Conservation (phyloP, 2,797 vertebrate species). For the Hydrolagus colliei region DNA sequence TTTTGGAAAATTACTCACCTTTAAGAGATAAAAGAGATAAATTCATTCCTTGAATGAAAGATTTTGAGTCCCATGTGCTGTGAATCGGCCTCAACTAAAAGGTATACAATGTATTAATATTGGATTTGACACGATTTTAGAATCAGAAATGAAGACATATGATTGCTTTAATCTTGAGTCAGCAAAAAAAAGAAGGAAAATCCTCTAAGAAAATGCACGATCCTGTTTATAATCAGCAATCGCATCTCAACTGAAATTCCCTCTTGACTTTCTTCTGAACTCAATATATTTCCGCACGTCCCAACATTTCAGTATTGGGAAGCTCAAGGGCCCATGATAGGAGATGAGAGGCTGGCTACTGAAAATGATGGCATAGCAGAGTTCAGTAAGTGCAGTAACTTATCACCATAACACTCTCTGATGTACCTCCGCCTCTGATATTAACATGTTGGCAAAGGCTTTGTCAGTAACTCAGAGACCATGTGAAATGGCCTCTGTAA, state of each 20-base stretch:
- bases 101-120: slow-evolving; percentile 23
- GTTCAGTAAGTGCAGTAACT: slow-evolving; percentile 7
- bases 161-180: slow-evolving; percentile 31
- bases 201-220: slow-evolving; percentile 27
- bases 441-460: no score
- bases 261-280: slow-evolving; percentile 14
- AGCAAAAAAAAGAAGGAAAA: slow-evolving; percentile 30
- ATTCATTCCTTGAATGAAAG: neutral
- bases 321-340: neutral
- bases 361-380: neutral
- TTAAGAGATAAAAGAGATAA: neutral
- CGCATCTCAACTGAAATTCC: slow-evolving; percentile 20
- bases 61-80: neutral
- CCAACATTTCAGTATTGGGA: slow-evolving; percentile 24
- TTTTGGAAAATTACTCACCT: neutral
- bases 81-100: neutral
- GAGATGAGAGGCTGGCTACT: neutral
- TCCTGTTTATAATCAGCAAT: slow-evolving; percentile 23
- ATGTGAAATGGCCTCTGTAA: slow-evolving; percentile 4
- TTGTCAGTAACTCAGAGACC: neutral
- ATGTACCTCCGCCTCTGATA: neutral
- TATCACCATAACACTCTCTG: neutral
- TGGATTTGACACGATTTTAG: slow-evolving; percentile 25
- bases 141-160: slow-evolving; percentile 31
- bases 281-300: neutral